phyloP scores from a whole-genome alignment of 1,140 invertebrate species.

The Procambarus virginalis region DNA sequence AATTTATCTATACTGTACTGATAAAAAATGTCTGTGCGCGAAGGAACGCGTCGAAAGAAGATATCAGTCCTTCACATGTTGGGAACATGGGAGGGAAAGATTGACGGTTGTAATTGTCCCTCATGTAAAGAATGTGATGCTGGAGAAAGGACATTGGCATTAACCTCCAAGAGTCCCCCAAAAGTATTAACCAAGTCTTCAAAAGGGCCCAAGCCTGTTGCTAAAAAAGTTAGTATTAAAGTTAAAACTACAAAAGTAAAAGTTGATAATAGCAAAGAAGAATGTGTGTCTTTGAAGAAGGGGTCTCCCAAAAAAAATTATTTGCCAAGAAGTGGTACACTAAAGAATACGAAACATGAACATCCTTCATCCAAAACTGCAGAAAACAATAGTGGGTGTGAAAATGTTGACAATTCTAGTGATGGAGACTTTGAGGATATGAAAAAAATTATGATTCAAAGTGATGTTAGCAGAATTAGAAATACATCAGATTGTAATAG shows the following conservation, averaged over 20 bases:
- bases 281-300: not conserved
- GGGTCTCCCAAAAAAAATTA: not conserved
- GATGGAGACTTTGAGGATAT: not conserved
- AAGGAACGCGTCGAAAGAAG: slow-evolving; percentile 64
- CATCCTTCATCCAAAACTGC: not conserved
- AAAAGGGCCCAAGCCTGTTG: slow-evolving; percentile 32
- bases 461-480: not conserved
- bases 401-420: not conserved
- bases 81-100: slow-evolving; percentile 61
- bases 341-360: not conserved
- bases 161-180: slow-evolving; percentile 32
- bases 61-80: slow-evolving; percentile 67
- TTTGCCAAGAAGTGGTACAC: not conserved
- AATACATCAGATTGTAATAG: not conserved
- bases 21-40: slow-evolving; percentile 44
- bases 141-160: slow-evolving; percentile 18
- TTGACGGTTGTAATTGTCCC: slow-evolving; percentile 63
- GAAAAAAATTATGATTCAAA: not conserved
- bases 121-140: slow-evolving; percentile 59
- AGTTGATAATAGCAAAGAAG: not conserved
- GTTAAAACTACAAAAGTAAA: slow-evolving; percentile 41
- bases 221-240: slow-evolving; percentile 44
- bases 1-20: not conserved
- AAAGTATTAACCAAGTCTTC: slow-evolving; percentile 10
- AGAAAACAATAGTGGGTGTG: not conserved